phyloP scores from a whole-genome alignment of 1,140 invertebrate species.

The Cydia strobilella region DNA sequence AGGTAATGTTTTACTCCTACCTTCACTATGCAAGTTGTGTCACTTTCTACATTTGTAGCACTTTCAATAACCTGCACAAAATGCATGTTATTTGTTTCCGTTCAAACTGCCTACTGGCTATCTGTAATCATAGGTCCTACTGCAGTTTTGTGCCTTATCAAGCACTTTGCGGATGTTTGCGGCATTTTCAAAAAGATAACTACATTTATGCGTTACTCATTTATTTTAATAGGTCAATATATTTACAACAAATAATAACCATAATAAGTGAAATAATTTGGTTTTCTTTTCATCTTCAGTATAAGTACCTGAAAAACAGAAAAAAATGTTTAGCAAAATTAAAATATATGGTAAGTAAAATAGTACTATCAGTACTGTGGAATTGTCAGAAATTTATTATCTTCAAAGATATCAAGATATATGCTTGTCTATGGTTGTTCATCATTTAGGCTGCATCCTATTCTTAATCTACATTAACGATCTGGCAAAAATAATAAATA shows the following conservation, averaged over 20 bases:
- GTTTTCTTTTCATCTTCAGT: neutral
- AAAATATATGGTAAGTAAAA: neutral
- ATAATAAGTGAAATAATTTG: neutral
- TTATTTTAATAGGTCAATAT: constrained; percentile 17
- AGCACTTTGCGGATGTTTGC: constrained; percentile 1
- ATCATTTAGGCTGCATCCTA: constrained; percentile 53
- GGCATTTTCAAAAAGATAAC: constrained; percentile 20
- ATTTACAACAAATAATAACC: neutral
- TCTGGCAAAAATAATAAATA: too few species aligned
- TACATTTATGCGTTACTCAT: neutral
- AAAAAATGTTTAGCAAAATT: neutral
- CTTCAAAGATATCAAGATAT: constrained; percentile 63
- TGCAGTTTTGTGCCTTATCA: constrained; percentile 12
- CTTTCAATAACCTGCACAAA: constrained; percentile 60
- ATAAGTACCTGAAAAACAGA: neutral
- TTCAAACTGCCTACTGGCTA: neutral
- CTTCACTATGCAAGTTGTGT: constrained; percentile 59
- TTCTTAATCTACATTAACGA: too few species aligned
- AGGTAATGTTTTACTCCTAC: constrained; percentile 37
- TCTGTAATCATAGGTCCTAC: neutral
- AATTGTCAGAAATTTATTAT: constrained; percentile 27
- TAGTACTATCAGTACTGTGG: neutral
- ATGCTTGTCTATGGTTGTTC: constrained; percentile 67
- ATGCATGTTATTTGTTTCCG: constrained; percentile 37
- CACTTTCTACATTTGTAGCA: constrained; percentile 48